Evolutionary conservation across 2,888 invertebrate species (phyloP).

Genomic region (Leptopterna dolabrata): DNA sequence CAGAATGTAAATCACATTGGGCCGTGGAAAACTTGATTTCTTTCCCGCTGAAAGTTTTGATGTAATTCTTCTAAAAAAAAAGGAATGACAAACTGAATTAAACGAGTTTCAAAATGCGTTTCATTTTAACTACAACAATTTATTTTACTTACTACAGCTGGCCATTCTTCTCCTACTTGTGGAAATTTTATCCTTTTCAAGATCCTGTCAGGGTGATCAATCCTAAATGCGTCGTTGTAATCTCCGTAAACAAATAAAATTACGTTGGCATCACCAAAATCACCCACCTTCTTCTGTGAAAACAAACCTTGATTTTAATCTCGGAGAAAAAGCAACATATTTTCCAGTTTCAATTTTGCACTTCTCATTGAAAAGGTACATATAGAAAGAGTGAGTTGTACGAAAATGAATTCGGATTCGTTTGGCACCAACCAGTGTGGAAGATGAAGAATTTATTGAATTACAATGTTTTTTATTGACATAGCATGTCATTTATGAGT

Average conservation of each 20-base stretch:
- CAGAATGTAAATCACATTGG: background rate
- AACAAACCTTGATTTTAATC: background rate
- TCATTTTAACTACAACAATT: no score
- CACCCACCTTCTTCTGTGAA: background rate
- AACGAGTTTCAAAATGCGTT: background rate
- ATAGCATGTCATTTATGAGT: no score
- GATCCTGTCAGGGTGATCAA: background rate
- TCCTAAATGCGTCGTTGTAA: background rate
- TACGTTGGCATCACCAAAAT: background rate
- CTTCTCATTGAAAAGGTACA: no score
- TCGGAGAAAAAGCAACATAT: no score
- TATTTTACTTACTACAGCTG: background rate
- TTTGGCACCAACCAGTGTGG: no score
- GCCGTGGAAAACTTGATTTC: background rate
- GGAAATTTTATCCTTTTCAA: background rate
- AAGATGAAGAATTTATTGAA: no score
- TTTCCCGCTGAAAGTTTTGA: background rate
- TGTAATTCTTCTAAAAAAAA: background rate
- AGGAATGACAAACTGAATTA: background rate
- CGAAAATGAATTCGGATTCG: no score
- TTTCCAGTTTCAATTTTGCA: no score
- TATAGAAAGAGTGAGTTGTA: no score
- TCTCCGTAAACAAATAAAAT: background rate
- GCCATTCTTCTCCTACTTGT: background rate
- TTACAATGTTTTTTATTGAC: no score